Evolutionary conservation across 1,140 invertebrate genomes (phyloP).

Genomic region (Metaphire vulgaris): DNA sequence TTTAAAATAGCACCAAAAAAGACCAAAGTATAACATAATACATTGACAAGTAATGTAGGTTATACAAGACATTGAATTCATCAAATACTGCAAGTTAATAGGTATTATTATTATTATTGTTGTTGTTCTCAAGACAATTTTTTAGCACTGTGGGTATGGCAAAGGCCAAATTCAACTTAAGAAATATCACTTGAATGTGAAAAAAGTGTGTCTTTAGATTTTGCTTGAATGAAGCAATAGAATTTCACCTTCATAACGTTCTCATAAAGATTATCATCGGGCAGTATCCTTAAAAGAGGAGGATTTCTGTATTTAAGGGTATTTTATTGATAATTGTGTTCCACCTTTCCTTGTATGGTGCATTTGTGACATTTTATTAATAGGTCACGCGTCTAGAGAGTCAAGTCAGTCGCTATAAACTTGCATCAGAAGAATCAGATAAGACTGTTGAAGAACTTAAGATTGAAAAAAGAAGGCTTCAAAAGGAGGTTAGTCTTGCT

Average conservation of each 20-base stretch:
- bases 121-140: no score
- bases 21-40: no score
- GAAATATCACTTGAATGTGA: no score
- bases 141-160: no score
- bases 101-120: no score
- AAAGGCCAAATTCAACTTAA: no score
- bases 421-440: conserved; percentile 84
- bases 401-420: conserved; percentile 88
- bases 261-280: no score
- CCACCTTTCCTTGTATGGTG: no score
- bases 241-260: background rate
- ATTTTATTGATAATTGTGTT: background rate
- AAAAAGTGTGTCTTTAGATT: background rate
- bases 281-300: background rate
- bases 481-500: no score
- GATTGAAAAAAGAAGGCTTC: conserved; percentile 85
- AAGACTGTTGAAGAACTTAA: conserved; percentile 92
- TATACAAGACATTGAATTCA: background rate
- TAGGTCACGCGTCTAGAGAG: conserved; percentile 81
- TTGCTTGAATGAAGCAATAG: background rate
- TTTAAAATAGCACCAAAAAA: no score
- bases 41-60: no score
- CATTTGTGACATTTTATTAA: conserved; percentile 29
- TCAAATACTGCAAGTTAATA: background rate
- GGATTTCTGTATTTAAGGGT: background rate